phyloP scores from a whole-genome alignment of 1,140 invertebrate species.

The Popillia japonica region DNA sequence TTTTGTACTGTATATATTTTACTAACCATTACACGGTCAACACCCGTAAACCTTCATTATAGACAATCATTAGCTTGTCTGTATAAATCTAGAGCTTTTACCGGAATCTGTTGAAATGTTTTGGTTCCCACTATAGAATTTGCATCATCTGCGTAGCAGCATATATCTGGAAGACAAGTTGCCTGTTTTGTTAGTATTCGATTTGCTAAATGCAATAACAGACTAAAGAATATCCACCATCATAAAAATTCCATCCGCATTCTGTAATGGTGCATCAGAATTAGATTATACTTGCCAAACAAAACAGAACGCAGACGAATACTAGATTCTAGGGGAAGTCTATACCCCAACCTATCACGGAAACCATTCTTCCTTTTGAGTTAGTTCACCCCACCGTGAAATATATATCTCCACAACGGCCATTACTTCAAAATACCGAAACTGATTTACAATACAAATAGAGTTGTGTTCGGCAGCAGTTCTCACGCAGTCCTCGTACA shows the following conservation, averaged over 20 bases:
- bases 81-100: too few species aligned
- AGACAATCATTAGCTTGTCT: too few species aligned
- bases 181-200: too few species aligned
- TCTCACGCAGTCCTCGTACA: constrained; percentile 9
- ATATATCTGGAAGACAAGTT: too few species aligned
- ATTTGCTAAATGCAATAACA: background rate
- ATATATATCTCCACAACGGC: constrained; percentile 25
- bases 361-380: constrained; percentile 20
- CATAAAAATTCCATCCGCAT: too few species aligned
- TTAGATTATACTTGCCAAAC: background rate
- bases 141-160: too few species aligned
- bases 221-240: background rate
- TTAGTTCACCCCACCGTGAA: constrained; percentile 15
- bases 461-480: background rate
- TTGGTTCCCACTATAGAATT: too few species aligned
- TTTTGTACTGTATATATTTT: too few species aligned
- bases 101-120: too few species aligned
- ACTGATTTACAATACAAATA: constrained; percentile 35
- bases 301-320: constrained; percentile 24
- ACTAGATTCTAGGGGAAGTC: background rate
- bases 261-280: background rate
- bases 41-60: too few species aligned
- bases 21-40: too few species aligned
- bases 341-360: background rate
- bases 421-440: constrained; percentile 25